Conservation (phyloP, 2,797 vertebrate species). For the Synanceia verrucosa region DNA sequence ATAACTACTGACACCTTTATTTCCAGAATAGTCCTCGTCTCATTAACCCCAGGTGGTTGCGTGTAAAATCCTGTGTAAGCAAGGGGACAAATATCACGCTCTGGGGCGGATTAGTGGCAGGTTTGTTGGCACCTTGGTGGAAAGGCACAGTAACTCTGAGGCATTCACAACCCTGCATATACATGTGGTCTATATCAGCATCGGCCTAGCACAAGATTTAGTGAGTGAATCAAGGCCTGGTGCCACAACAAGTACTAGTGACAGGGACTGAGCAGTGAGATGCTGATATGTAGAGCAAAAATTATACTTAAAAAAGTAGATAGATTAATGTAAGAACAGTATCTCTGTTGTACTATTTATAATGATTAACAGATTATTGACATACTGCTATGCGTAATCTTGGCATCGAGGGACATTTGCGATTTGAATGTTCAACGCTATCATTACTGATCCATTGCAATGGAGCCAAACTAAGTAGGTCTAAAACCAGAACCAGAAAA, state of each 20-base stretch:
- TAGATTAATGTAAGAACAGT: accelerated
- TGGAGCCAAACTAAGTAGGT: neutral
- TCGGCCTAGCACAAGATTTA: conserved; percentile 52
- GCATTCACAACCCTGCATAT: conserved; percentile 53
- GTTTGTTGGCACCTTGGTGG: conserved; percentile 50
- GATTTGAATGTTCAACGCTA: neutral
- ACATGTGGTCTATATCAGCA: conserved; percentile 40
- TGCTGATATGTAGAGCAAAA: no score
- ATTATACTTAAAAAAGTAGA: no score
- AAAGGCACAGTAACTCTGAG: conserved; percentile 53
- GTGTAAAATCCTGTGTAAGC: conserved; percentile 10
- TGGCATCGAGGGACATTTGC: accelerated
- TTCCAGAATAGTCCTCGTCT: conserved; percentile 7
- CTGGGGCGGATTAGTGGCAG: conserved; percentile 53
- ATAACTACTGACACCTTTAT: conserved; percentile 27
- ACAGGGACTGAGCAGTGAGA: neutral
- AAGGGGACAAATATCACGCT: conserved; percentile 48
- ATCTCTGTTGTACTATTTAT: neutral
- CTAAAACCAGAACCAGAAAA: neutral
- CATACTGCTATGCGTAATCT: neutral
- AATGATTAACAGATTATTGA: neutral
- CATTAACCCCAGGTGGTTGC: neutral
- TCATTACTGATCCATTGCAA: neutral
- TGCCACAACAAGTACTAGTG: conserved; percentile 28
- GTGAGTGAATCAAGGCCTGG: conserved; percentile 49